Percentiles rank a stretch among this genome's conserved stretches.
These are phyloP conservation scores for Drosophila helvetica DNA, from an alignment of 2,888 invertebrate genomes.

Conservation along the genomic window DNA sequence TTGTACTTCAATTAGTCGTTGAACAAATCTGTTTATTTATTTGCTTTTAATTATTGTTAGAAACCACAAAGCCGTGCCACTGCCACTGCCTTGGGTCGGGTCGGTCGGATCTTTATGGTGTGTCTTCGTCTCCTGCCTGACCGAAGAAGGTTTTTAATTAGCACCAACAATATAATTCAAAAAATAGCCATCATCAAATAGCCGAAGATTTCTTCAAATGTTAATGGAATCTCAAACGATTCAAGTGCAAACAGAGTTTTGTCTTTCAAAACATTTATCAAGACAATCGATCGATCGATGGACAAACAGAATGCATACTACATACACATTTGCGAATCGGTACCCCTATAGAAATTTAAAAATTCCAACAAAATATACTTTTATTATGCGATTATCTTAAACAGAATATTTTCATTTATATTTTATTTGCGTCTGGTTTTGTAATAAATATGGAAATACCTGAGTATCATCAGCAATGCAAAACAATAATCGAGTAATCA, in stretches of 20 bases:
- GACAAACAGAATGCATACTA: constrained; percentile 3
- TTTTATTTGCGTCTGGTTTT: background rate
- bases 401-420: background rate
- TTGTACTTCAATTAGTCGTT: constrained; percentile 80
- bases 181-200: constrained; percentile 59
- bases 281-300: constrained; percentile 1
- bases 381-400: background rate
- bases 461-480: background rate
- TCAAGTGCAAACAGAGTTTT: constrained; percentile 30
- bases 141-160: constrained; percentile 77
- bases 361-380: background rate
- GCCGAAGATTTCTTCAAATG: constrained; percentile 43
- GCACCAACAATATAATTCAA: constrained; percentile 76
- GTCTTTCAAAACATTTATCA: constrained; percentile 30
- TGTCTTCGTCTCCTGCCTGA: constrained; percentile 37
- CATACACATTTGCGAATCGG: constrained; percentile 14
- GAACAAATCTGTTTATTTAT: constrained; percentile 76
- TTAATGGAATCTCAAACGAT: constrained; percentile 55
- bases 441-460: constrained; percentile 9
- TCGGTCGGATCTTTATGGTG: constrained; percentile 44
- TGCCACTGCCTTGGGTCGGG: constrained; percentile 24
- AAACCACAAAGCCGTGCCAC: constrained; percentile 69
- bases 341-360: background rate
- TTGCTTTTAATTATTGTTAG: constrained; percentile 80
- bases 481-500: background rate